Evolutionary conservation across 2,113 vertebrate species (phyloP), one percentile per base, ranked within the genome.

Genomic region (Colinus virginianus): DNA sequence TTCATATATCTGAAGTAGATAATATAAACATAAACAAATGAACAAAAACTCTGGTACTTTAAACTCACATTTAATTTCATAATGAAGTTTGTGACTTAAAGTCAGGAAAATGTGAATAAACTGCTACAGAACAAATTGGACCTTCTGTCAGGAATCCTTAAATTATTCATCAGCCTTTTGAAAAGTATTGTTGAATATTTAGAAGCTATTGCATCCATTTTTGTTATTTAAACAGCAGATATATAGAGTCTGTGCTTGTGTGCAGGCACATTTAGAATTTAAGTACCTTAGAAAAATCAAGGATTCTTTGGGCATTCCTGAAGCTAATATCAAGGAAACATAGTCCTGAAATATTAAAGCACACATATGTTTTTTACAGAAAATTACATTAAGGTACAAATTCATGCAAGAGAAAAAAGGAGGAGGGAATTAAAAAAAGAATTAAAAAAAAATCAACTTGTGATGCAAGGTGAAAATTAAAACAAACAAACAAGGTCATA

Each of bases 121-220:
- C 48, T 88, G 11, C 12, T 13, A 68, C 48, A 87, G 38, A 78
- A 36, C 34, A 87, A 84, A 90, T 10, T 83, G 42, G 51, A 84
- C 75, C 51, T 92, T 94, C 68, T 64, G 28, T 78, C 30, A 87
- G 78, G 78, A 68, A 78, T 18, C 21, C 21, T 80, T 94, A 82
- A 93, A 90, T 95, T 78, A 92, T 96, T 92, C 23, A 95, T 71
- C 26, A 81, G 22, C n/a, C 38, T 84, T 91, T 93, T 79, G 4
- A 42, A 85, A 95, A 89, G 43, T 53, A 53, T 5, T 75, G 9
- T 76, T 87, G 75, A 75, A 69, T 8, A 22, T 83, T 87, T 79
- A 81, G 25, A 93, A 94, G 32, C 1, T 70, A 56, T 82, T 94
- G 70, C 12, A 91, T 74, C 5, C 53, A 17, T 64, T 94, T 96